Percentiles rank a stretch among this genome's conserved stretches.
phyloP scores from a whole-genome alignment of 2,888 invertebrate genomes.

The Phytoseiulus persimilis region DNA sequence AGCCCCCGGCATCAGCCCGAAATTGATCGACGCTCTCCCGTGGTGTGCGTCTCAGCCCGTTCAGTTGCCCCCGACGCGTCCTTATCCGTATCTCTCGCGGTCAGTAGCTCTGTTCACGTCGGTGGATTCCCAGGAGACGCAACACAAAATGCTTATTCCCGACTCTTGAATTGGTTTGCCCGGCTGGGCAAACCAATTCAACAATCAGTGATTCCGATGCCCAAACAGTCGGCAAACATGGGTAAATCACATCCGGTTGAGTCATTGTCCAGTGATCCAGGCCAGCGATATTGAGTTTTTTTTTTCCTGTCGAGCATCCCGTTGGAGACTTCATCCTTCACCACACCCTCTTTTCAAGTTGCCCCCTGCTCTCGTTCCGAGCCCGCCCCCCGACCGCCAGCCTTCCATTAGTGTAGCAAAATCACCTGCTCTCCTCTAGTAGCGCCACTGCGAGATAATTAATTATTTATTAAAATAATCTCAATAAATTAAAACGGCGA shows the following conservation, averaged over 20 bases:
- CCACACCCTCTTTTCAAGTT: neutral
- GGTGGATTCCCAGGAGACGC: too few relatives aligned
- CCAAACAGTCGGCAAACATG: neutral
- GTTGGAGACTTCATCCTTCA: neutral
- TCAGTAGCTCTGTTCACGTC: too few relatives aligned
- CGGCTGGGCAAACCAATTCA: neutral
- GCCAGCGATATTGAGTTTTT: neutral
- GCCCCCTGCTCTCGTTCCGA: neutral
- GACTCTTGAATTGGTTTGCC: too few relatives aligned
- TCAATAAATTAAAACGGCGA: conserved; percentile 37
- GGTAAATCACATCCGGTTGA: neutral
- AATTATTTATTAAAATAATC: conserved; percentile 39
- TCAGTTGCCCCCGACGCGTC: too few relatives aligned
- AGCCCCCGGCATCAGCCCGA: too few relatives aligned
- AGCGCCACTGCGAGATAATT: conserved; percentile 8
- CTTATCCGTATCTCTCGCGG: too few relatives aligned
- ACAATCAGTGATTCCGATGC: neutral
- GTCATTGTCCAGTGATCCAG: neutral
- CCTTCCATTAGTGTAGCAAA: neutral
- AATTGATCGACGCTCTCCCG: too few relatives aligned
- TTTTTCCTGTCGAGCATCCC: neutral
- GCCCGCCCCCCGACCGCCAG: neutral
- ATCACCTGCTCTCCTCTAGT: neutral
- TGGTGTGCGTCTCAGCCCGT: too few relatives aligned
- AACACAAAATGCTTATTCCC: too few relatives aligned